Evolutionary conservation across 2,113 vertebrate genomes (phyloP).

Genomic region (Tilapia sparmanii): DNA sequence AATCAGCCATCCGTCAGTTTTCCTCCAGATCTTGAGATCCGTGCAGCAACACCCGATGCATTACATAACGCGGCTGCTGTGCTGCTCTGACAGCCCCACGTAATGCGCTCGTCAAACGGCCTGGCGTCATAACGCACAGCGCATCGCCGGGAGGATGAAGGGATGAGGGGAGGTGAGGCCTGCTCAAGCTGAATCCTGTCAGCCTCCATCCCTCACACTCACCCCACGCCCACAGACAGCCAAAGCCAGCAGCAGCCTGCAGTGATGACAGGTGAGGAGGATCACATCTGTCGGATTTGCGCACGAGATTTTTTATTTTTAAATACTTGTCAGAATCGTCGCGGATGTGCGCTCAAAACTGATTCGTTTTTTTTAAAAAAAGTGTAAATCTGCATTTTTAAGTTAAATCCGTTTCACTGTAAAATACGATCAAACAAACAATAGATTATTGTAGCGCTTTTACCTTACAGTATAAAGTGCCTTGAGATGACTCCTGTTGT

Average conservation of each 20-base stretch:
- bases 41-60: constrained; percentile 23
- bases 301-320: background rate
- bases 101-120: constrained; percentile 4
- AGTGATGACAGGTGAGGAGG: background rate
- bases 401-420: background rate
- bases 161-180: background rate
- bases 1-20: background rate
- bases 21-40: background rate
- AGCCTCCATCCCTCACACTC: background rate
- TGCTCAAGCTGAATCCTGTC: background rate
- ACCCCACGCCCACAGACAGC: background rate
- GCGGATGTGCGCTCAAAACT: background rate
- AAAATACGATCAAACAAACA: background rate
- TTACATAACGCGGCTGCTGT: constrained; percentile 55
- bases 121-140: constrained; percentile 46
- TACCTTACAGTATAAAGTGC: background rate
- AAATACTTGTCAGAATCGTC: background rate
- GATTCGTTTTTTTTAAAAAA: background rate
- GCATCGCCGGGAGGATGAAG: constrained; percentile 13
- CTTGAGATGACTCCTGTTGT: background rate
- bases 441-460: background rate
- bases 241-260: background rate
- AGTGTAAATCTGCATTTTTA: background rate
- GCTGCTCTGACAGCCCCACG: constrained; percentile 19
- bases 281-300: background rate